Percentiles rank a stretch among this genome's conserved stretches.
These are phyloP conservation scores for Calypte anna DNA, from an alignment of 2,113 vertebrate species.

Conservation along the genomic window DNA sequence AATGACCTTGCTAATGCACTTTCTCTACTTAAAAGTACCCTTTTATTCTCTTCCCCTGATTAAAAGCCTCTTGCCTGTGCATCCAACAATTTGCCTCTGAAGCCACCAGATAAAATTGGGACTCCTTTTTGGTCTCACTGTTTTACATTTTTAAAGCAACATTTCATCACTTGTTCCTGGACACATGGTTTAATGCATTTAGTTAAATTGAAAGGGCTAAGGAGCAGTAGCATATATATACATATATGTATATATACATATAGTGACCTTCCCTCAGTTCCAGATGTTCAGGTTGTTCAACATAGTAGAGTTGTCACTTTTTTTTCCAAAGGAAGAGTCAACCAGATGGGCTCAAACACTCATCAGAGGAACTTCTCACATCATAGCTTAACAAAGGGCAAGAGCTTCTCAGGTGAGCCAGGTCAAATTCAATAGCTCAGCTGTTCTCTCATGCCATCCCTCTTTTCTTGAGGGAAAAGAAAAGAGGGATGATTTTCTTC, in stretches of 20 bases:
- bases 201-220: background rate
- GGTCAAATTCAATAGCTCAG: background rate
- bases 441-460: background rate
- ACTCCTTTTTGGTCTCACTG: background rate
- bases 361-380: background rate
- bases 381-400: rapidly evolving
- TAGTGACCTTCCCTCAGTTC: background rate
- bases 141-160: background rate
- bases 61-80: background rate
- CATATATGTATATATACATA: too few relatives aligned
- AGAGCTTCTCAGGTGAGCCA: background rate
- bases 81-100: background rate
- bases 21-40: background rate
- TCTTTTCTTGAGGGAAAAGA: background rate
- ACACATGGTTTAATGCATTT: background rate
- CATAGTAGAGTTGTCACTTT: background rate
- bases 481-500: too few relatives aligned
- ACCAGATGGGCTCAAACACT: background rate
- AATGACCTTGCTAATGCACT: background rate
- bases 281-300: background rate
- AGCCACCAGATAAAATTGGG: background rate
- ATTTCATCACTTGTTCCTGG: background rate
- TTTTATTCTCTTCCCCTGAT: background rate
- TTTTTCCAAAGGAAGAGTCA: background rate
- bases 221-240: background rate